Evolutionary conservation across 2,113 vertebrate species (phyloP), one percentile per base, ranked within the genome.

Genomic region (Datnioides undecimradiatus): DNA sequence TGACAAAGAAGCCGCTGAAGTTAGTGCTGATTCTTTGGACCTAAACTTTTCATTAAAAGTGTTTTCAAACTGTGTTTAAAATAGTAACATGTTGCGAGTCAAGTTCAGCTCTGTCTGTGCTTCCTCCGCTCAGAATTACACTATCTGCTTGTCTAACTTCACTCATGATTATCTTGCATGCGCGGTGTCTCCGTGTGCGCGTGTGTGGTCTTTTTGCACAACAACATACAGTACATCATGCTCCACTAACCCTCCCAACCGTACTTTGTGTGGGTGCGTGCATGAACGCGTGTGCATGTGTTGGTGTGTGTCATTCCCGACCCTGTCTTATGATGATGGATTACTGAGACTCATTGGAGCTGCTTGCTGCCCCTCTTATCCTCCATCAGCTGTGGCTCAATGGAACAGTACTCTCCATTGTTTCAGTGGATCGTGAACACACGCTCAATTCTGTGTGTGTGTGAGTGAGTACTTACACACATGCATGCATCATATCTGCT

Each of bases 321-420:
- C 78, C 55, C 69, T 55, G 89, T 88, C 79, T 87, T 83, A 83
- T 86, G 87, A 87, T 90, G 91, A 87, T 87, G 90, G 91, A 90
- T 93, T 93, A 92, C 66, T 29, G 76, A 63, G 80, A 83, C 60
- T 83, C 79, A 19, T 58, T 90, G 79, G 81, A 82, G 73, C 87
- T 80, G 84, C 80, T 73, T 69, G 75, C 87, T 73, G 70, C 87
- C 78, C 73, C 76, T 67, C 87, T 93, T 90, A 92, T 93, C 88
- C 92, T 79, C 70, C 81, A 87, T 91, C 88, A 79, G 83, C 84
- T 79, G 74, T 73, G 81, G 85, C 84, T 87, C 85, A 89, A 5
- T 75, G 80, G 69, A 91, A 92, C 89, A 89, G 71, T 79, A 27
- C 80, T 85, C 60, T 79, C 84, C 73, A 92, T 92, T 93, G 92